These are phyloP conservation scores for Platalea minor DNA, from an alignment of 2,797 vertebrate species.

Conservation along the genomic window DNA sequence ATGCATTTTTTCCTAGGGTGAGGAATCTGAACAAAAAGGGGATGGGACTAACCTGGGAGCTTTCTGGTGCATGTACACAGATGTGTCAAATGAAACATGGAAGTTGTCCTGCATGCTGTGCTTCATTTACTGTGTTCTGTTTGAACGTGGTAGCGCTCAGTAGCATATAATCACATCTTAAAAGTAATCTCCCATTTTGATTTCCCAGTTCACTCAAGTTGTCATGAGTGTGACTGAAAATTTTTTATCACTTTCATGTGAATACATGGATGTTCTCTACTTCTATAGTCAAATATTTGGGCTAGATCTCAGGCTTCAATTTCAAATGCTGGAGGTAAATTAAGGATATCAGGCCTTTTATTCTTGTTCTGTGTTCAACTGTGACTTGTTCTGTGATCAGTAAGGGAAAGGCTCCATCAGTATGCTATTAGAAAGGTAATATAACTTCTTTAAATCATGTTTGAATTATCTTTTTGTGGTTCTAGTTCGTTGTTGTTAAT, in stretches of 20 bases:
- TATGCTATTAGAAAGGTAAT: neutral
- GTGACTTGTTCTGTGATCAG: slow-evolving; percentile 11
- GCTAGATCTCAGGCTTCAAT: neutral
- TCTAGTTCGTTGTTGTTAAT: slow-evolving; percentile 53
- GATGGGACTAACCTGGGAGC: neutral
- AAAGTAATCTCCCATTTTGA: neutral
- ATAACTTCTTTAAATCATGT: slow-evolving; percentile 41
- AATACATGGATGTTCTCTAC: neutral
- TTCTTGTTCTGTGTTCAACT: neutral
- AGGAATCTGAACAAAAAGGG: neutral
- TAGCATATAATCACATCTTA: neutral
- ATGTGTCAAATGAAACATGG: neutral
- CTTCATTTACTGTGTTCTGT: neutral
- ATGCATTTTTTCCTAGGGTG: neutral
- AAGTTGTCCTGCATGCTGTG: neutral
- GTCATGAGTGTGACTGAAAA: neutral
- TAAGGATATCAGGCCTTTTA: neutral
- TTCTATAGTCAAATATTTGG: neutral
- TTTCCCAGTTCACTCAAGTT: neutral
- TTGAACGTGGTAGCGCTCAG: neutral
- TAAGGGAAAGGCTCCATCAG: neutral
- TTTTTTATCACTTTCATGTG: neutral
- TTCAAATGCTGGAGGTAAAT: neutral
- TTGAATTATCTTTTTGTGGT: slow-evolving; percentile 52
- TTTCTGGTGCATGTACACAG: neutral